Evolutionary conservation across 35 echinoderm and acorn worm species (phyloP).

Genomic region (Nesometra sesokonis): DNA sequence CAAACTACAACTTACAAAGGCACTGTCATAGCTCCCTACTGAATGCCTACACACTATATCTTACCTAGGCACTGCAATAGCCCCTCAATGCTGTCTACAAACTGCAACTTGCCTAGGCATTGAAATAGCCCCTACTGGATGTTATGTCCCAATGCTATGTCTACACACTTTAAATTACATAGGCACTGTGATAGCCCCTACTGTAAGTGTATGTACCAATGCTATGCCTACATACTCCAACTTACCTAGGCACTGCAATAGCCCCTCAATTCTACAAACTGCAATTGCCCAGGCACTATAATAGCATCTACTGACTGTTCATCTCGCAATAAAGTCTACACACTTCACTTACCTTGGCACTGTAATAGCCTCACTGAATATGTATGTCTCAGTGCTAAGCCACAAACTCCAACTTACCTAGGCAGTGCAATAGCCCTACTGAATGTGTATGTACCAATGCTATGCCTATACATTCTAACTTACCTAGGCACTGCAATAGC

Average conservation of each 20-base stretch:
- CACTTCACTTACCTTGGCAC: no score
- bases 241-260: no score
- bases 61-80: slow-evolving; percentile 44
- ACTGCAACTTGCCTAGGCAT: slow-evolving; percentile 26
- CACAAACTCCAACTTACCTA: slow-evolving; percentile 44
- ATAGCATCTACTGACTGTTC: no score
- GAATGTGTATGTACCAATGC: neutral
- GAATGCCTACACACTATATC: no score
- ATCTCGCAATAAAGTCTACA: no score
- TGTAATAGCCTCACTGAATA: slow-evolving; percentile 63
- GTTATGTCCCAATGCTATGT: neutral
- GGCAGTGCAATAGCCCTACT: neutral
- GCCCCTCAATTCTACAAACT: no score
- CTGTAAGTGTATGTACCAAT: slow-evolving; percentile 74
- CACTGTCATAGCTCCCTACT: no score
- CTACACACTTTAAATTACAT: slow-evolving; percentile 39
- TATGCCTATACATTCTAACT: neutral
- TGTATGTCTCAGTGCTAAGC: slow-evolving; percentile 69
- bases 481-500: slow-evolving; percentile 61
- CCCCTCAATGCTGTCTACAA: slow-evolving; percentile 44
- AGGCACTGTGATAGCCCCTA: slow-evolving; percentile 46
- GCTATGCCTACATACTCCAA: slow-evolving; percentile 53
- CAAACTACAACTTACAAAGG: slow-evolving; percentile 19
- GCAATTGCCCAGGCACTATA: no score
- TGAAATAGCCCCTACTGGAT: neutral